Percentiles rank a stretch among this genome's conserved stretches.
Conservation (phyloP, 2,113 vertebrate species). For the Anarhynchus alexandrinus region DNA sequence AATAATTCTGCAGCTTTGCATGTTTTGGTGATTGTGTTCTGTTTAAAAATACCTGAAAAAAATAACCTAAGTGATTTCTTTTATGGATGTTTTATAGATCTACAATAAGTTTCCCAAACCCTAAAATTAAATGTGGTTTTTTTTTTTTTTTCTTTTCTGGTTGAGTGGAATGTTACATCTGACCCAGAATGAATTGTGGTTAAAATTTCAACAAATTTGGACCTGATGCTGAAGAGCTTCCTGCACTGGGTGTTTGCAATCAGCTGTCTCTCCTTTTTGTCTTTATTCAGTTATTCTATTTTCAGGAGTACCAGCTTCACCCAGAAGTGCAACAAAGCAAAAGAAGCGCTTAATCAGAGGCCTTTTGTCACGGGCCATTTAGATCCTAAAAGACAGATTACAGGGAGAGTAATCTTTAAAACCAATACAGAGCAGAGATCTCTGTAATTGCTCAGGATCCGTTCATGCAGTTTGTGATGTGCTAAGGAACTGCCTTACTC, state of each 20-base stretch:
- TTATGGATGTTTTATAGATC: neutral
- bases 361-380: conserved; percentile 36
- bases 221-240: neutral
- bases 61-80: neutral
- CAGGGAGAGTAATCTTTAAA: conserved; percentile 29
- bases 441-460: conserved; percentile 1
- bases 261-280: neutral
- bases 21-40: neutral
- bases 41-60: neutral
- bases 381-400: conserved; percentile 34
- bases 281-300: conserved; percentile 29
- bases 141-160: too few relatives aligned
- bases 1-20: neutral
- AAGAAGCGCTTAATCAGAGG: conserved; percentile 19
- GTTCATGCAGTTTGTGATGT: neutral
- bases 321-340: conserved; percentile 12
- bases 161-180: neutral
- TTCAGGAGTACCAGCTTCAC: conserved; percentile 27
- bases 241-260: neutral
- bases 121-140: neutral
- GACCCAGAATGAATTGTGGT: neutral
- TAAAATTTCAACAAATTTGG: neutral
- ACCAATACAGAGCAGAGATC: neutral
- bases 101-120: neutral
- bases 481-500: neutral